These are phyloP conservation scores for Terrapene triunguis DNA, from an alignment of 2,113 vertebrate species.

Conservation along the genomic window DNA sequence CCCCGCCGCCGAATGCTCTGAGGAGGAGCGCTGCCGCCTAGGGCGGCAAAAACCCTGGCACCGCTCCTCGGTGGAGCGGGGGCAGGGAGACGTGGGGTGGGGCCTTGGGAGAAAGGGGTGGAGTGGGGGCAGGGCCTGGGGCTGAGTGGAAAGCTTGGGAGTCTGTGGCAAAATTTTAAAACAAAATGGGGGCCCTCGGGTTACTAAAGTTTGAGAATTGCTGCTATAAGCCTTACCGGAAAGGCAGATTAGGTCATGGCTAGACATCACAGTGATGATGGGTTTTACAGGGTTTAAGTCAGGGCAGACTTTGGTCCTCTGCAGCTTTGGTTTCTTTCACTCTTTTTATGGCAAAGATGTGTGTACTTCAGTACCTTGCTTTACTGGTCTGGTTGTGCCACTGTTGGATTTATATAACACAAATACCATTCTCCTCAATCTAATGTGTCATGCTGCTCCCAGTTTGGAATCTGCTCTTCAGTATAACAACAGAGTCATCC, in stretches of 20 bases:
- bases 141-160: no score
- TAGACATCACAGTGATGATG: rapidly evolving
- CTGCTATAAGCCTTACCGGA: background rate
- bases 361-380: background rate
- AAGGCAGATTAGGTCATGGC: background rate
- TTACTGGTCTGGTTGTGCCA: background rate
- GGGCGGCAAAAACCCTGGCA: no score
- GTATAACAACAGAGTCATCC: background rate
- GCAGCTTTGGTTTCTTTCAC: background rate
- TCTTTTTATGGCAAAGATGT: rapidly evolving
- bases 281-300: background rate
- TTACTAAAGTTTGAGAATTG: no score
- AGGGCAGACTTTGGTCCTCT: background rate
- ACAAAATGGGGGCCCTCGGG: no score
- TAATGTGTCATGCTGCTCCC: background rate
- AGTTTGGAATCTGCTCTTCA: background rate
- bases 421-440: background rate
- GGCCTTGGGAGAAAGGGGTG: no score
- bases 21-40: no score
- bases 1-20: no score
- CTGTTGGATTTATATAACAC: background rate
- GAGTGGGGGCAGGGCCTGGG: no score
- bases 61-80: no score
- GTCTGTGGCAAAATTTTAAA: no score
- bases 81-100: no score